Evolutionary conservation across 2,888 invertebrate genomes (phyloP).

Genomic region (Tenthredo amoena): DNA sequence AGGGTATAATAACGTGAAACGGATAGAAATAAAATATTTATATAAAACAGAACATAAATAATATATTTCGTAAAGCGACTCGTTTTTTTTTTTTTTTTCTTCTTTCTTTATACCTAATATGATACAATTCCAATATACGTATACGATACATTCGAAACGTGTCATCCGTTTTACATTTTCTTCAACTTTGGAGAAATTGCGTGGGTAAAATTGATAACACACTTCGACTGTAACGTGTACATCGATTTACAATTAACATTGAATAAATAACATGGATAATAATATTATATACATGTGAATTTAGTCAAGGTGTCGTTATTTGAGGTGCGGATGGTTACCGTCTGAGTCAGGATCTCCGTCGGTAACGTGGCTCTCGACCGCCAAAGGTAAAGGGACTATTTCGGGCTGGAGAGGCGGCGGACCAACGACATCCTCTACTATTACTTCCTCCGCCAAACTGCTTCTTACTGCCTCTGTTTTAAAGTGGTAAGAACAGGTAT

Average conservation of each 20-base stretch:
- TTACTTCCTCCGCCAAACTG: conserved; percentile 75
- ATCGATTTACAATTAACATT: conserved; percentile 58
- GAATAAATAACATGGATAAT: conserved; percentile 55
- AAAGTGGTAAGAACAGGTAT: not conserved
- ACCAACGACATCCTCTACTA: conserved; percentile 73
- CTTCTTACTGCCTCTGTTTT: conserved; percentile 74
- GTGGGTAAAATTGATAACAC: conserved; percentile 52
- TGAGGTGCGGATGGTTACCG: conserved; percentile 73
- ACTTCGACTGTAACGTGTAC: conserved; percentile 67
- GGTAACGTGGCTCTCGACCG: conserved; percentile 58
- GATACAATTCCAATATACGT: conserved; percentile 39
- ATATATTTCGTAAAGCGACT: conserved; percentile 26
- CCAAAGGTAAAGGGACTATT: conserved; percentile 66
- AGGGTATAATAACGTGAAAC: conserved; percentile 53
- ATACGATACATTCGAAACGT: conserved; percentile 31
- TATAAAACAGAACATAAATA: conserved; percentile 60
- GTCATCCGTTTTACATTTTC: conserved; percentile 57
- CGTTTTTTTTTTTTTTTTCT: conserved; percentile 61
- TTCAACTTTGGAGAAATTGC: not conserved
- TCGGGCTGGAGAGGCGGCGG: conserved; percentile 72
- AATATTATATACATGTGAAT: conserved; percentile 52
- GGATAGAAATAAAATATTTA: conserved; percentile 54
- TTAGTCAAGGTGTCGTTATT: conserved; percentile 58
- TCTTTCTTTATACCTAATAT: conserved; percentile 51
- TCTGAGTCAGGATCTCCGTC: conserved; percentile 75